Evolutionary conservation across 2,888 invertebrate genomes (phyloP).

Genomic region (Dromius quadrimaculatus): DNA sequence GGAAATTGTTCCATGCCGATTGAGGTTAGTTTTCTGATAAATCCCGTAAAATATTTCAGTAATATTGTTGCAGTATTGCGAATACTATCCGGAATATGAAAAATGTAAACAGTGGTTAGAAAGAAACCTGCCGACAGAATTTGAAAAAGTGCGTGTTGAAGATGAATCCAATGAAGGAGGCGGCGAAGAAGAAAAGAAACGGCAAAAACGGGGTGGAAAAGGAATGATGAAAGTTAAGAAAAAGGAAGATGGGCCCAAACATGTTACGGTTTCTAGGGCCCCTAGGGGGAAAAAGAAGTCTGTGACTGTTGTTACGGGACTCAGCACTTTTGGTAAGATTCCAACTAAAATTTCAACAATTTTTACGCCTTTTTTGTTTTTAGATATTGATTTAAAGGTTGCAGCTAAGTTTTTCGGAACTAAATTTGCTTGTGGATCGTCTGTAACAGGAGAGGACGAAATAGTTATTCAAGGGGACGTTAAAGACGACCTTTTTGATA

Average conservation of each 20-base stretch:
- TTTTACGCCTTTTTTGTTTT: too few species aligned
- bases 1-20: constrained; percentile 96
- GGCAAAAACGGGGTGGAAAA: constrained; percentile 97
- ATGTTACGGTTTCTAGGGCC: constrained; percentile 87
- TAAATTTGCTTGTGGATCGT: constrained; percentile 99
- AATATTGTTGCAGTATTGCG: constrained; percentile 83
- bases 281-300: constrained; percentile 99
- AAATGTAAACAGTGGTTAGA: constrained; percentile 98
- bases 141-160: constrained; percentile 87
- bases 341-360: constrained; percentile 10
- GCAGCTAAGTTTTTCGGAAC: constrained; percentile 98
- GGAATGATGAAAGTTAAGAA: constrained; percentile 96
- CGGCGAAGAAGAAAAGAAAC: constrained; percentile 92
- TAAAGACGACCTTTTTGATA: constrained; percentile 97
- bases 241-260: constrained; percentile 89
- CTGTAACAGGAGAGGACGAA: constrained; percentile 98
- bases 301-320: constrained; percentile 96
- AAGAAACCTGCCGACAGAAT: constrained; percentile 92
- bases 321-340: constrained; percentile 88
- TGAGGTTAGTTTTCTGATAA: constrained; percentile 72
- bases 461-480: constrained; percentile 99
- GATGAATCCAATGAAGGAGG: constrained; percentile 75
- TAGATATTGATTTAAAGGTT: constrained; percentile 97
- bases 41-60: constrained; percentile 30
- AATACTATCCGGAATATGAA: constrained; percentile 97